These are phyloP conservation scores for Gavia stellata DNA, from an alignment of 2,113 vertebrate species.

Conservation along the genomic window DNA sequence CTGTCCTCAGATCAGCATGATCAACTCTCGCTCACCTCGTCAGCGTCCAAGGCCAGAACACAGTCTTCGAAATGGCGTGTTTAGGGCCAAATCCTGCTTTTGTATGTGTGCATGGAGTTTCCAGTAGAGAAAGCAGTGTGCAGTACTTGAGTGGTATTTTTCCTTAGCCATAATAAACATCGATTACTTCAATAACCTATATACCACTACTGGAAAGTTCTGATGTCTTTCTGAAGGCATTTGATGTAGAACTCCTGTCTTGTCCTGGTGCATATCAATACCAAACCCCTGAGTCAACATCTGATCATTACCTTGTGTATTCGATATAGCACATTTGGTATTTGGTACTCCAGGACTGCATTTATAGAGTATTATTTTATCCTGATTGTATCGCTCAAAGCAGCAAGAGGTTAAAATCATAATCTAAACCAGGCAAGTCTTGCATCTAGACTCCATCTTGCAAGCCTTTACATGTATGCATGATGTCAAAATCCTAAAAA, in stretches of 20 bases:
- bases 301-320: neutral
- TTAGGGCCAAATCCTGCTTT: neutral
- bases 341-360: neutral
- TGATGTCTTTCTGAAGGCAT: neutral
- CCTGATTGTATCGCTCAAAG: neutral
- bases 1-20: neutral
- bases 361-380: neutral
- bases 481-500: neutral
- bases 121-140: neutral
- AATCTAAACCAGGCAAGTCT: neutral
- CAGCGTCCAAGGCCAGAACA: neutral
- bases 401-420: neutral
- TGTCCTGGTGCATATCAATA: neutral
- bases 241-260: neutral
- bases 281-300: neutral
- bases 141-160: neutral
- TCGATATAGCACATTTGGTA: neutral
- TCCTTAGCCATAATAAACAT: neutral
- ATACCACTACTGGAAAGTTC: neutral
- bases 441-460: neutral
- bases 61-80: neutral
- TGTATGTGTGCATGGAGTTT: neutral
- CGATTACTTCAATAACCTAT: neutral
- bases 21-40: neutral
- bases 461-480: neutral